phyloP scores from a whole-genome alignment of 2,797 vertebrate species.

The Characodon lateralis region DNA sequence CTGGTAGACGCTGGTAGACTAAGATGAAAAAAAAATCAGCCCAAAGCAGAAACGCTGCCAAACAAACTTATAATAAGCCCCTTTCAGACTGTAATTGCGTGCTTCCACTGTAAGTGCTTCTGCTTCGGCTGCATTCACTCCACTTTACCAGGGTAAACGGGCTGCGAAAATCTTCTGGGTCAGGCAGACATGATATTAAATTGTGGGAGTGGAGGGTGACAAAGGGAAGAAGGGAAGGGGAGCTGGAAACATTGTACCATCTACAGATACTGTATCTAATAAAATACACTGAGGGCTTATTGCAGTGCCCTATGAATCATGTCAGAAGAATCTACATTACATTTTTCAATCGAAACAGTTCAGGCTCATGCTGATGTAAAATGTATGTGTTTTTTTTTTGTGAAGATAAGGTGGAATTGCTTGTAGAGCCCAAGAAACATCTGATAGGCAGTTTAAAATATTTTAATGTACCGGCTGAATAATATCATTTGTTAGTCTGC shows the following conservation, averaged over 20 bases:
- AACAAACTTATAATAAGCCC: constrained; percentile 58
- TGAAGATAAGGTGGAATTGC: constrained; percentile 1
- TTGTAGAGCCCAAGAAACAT: not conserved
- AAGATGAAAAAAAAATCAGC: constrained; percentile 19
- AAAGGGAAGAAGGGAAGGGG: constrained; percentile 22
- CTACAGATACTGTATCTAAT: constrained; percentile 56
- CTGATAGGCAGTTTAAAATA: constrained; percentile 18
- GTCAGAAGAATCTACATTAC: constrained; percentile 39
- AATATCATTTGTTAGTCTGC: not conserved
- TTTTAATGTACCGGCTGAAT: constrained; percentile 6
- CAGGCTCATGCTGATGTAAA: constrained; percentile 6
- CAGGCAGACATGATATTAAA: constrained; percentile 63
- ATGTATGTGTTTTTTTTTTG: not conserved
- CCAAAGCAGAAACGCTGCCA: constrained; percentile 26
- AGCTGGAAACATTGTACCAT: constrained; percentile 17
- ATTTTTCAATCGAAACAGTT: constrained; percentile 21
- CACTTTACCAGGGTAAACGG: constrained; percentile 51
- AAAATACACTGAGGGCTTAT: constrained; percentile 45
- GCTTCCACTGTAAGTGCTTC: constrained; percentile 49
- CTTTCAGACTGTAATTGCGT: constrained; percentile 49
- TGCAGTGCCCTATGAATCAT: constrained; percentile 44
- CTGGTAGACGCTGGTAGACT: constrained; percentile 7
- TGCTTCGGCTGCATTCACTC: constrained; percentile 53
- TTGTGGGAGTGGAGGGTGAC: constrained; percentile 41
- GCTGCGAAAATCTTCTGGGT: constrained; percentile 49